Conservation (phyloP, 2,797 vertebrate species). For the Chromis chromis region DNA sequence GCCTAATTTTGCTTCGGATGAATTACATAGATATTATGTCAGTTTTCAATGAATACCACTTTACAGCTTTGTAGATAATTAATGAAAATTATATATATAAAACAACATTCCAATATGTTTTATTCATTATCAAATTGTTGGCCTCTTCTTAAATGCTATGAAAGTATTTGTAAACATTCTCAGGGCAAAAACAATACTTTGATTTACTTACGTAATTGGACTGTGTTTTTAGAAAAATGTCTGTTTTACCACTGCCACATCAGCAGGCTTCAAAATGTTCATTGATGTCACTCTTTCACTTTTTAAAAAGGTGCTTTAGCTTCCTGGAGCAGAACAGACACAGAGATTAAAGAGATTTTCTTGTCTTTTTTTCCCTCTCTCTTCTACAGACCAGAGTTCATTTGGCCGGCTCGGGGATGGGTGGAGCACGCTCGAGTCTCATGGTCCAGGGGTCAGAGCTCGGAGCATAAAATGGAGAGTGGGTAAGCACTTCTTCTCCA, state of each 20-base stretch:
- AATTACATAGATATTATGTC: not conserved
- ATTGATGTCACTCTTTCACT: slow-evolving; percentile 45
- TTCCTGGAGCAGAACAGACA: slow-evolving; percentile 61
- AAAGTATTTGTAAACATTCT: slow-evolving; percentile 66
- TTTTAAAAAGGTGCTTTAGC: slow-evolving; percentile 71
- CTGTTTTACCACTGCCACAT: slow-evolving; percentile 47
- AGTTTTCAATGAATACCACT: slow-evolving; percentile 18
- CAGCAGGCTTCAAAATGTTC: slow-evolving; percentile 64
- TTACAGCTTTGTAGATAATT: slow-evolving; percentile 45
- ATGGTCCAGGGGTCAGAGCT: slow-evolving; percentile 93
- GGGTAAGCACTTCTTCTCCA: slow-evolving; percentile 88
- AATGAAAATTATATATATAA: slow-evolving; percentile 45
- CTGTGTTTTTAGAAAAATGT: slow-evolving; percentile 17
- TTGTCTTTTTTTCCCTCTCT: slow-evolving; percentile 34
- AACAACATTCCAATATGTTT: slow-evolving; percentile 35
- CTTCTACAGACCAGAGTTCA: slow-evolving; percentile 73
- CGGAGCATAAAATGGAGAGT: slow-evolving; percentile 89
- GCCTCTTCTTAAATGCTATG: slow-evolving; percentile 56
- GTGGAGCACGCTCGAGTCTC: slow-evolving; percentile 88
- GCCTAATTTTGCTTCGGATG: slow-evolving; percentile 9
- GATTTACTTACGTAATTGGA: slow-evolving; percentile 40
- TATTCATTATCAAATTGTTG: slow-evolving; percentile 44
- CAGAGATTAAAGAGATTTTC: slow-evolving; percentile 39
- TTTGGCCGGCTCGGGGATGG: slow-evolving; percentile 92
- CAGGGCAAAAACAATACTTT: slow-evolving; percentile 41